Evolutionary conservation across 37 sponge, comb jelly and placozoan genomes (phyloP).

Genomic region (Aplysina aerophoba): DNA sequence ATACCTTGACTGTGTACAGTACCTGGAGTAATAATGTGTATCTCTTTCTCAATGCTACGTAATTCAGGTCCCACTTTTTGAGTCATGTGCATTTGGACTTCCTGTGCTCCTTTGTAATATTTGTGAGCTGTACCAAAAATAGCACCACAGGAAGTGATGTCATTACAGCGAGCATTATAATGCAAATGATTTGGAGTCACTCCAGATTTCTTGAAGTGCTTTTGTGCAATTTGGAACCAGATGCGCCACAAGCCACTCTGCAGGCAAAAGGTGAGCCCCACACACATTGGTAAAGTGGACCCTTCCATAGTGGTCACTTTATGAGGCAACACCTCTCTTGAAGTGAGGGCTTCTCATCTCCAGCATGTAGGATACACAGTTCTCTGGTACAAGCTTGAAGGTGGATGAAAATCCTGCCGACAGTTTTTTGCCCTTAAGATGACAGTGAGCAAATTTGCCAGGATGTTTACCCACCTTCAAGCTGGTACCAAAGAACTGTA

Average conservation of each 20-base stretch:
- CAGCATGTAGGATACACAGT: too few relatives aligned
- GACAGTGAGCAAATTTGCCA: too few relatives aligned
- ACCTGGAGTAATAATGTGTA: too few relatives aligned
- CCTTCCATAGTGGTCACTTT: too few relatives aligned
- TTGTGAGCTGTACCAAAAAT: not conserved
- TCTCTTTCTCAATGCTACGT: not conserved
- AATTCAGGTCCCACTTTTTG: conserved; percentile 7
- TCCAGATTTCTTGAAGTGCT: conserved; percentile 46
- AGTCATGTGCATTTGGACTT: not conserved
- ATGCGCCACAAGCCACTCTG: not conserved
- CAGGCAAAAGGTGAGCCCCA: conserved; percentile 32
- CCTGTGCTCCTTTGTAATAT: not conserved
- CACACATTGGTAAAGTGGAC: not conserved
- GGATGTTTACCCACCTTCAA: too few relatives aligned
- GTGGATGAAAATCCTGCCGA: too few relatives aligned
- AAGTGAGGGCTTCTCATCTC: too few relatives aligned
- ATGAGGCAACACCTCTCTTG: too few relatives aligned
- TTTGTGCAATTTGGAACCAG: conserved; percentile 25
- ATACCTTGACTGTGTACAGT: too few relatives aligned
- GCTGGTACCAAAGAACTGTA: too few relatives aligned
- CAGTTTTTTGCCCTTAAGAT: too few relatives aligned
- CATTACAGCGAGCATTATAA: not conserved
- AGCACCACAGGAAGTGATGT: conserved; percentile 22
- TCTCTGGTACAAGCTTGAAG: too few relatives aligned
- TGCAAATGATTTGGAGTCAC: conserved; percentile 65